Evolutionary conservation across 1,140 invertebrate species (phyloP), one percentile per base, ranked within the genome.

Genomic region (Oedothorax gibbosus): DNA sequence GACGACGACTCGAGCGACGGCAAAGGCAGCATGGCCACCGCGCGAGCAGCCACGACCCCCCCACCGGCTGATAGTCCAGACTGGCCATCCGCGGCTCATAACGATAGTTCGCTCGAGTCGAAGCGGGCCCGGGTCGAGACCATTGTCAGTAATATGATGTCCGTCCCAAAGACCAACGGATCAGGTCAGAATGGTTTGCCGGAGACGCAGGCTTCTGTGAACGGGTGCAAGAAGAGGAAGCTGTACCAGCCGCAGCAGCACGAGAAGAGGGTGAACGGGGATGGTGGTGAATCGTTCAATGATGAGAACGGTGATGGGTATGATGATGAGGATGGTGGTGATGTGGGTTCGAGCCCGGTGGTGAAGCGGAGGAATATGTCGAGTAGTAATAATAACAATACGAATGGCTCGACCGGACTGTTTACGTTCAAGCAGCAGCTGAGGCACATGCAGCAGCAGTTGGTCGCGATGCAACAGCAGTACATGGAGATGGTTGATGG

Each of bases 191-290:
- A 35, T 35, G 68, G 77, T 5, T 9, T 18, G 35, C 12, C 15
- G 2, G 69, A 53, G 1, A n/a, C 56, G 0, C 77, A 73, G 11
- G 60, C 73, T 2, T 69, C 78, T 85, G 91, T 89, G 85, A 97
- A 96, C 90, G 97, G 95, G 64, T 98, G 95, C 91, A 98, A 98
- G 90, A 99, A 99, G 91, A 93, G 97, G 21, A 99, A 99, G 90
- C 92, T 98, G n/a, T 98, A 98, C 89, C 96, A 98, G 88, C 97
- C 97, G 0, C 96, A 98, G 89, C 97, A 98, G 88, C 96, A 98
- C 89, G 95, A 96, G 68, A 71, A 88, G 2, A 86, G 88, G 12
- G 49, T 60, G 12, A 85, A 68, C 51, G 86, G 84, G 8, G 76
- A 86, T n/a, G 69, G 75, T 11, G 69, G 49, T n/a, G 18, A 53